Evolutionary conservation across 1,140 invertebrate genomes (phyloP), one percentile per base, ranked within the genome.

Genomic region (Neuroterus valhalla): DNA sequence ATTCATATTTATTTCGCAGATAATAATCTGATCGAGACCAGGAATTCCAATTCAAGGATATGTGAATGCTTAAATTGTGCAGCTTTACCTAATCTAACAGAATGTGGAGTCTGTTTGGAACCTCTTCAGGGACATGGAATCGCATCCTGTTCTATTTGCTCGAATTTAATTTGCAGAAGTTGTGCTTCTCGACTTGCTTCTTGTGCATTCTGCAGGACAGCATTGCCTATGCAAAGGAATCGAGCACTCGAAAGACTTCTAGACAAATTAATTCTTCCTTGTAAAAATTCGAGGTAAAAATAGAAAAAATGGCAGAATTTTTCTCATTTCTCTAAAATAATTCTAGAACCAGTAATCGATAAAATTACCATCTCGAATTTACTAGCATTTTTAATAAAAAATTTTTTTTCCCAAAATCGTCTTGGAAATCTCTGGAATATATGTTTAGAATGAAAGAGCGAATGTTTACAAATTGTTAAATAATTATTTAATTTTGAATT

Each of bases 51-150:
- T 38, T 38, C 31, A 38, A 38, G 31, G 31, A 38, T 38, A 46
- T 46, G 45, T 46, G 45, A 46, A 14, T 82, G 81, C 19, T 3
- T 14, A 0, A 82, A 82, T 42, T 84, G 82, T 38, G 17, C 31
- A 0, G 43, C 50, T n/a, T 44, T 84, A 17, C 12, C 26, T 1
- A 38, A 43, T 1, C 66, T 78, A 31, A 78, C 76, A 0, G 79
- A 82, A 45, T 85, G 83, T 55, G 73, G 66, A 26, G 67, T 85
- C 0, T 85, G 83, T 42, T 31, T 83, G 23, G 79, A 80, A 31
- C 70, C 78, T 14, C 70, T 85, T 0, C 83, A 84, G 21, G 70
- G 78, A 15, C 66, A n/a, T 0, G 70, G 80, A 17, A 76, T 85
- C 1, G 26, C 68, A 12, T 78, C 81, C 1, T 85, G 84, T 52